phyloP scores from a whole-genome alignment of 2,797 vertebrate species.

The Parauchenoglanis ngamensis region DNA sequence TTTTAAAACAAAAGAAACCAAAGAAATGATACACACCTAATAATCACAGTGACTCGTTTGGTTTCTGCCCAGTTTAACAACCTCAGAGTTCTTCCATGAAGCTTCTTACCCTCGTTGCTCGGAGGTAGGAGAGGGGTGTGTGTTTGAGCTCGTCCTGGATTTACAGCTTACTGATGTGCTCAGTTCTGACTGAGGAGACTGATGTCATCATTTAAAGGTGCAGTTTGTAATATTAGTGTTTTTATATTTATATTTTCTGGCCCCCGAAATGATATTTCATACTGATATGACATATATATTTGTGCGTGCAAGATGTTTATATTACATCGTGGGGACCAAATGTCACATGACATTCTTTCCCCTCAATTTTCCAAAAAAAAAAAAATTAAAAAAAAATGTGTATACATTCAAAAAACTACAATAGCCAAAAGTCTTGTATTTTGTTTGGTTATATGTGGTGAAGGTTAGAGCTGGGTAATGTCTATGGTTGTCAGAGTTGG shows the following conservation, averaged over 20 bases:
- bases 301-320: too few species aligned
- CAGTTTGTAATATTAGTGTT: not conserved
- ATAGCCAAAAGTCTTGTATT: too few species aligned
- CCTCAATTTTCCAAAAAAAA: too few species aligned
- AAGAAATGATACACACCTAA: not conserved
- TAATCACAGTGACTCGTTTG: slow-evolving; percentile 4
- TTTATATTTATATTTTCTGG: not conserved
- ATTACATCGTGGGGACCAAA: too few species aligned
- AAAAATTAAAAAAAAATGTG: too few species aligned
- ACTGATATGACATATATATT: too few species aligned
- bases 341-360: too few species aligned
- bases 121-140: not conserved
- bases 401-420: too few species aligned
- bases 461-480: too few species aligned
- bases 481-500: too few species aligned
- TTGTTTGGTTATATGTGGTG: too few species aligned
- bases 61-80: not conserved
- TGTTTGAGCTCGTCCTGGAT: not conserved
- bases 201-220: not conserved
- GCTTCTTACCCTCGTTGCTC: not conserved
- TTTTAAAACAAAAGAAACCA: not conserved
- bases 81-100: too few species aligned
- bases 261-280: not conserved
- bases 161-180: not conserved
- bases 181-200: not conserved